A percentile compares a stretch with the other conserved stretches of the same genome.
These are phyloP conservation scores for Trichacis sp. DNA, from an alignment of 2,888 invertebrate genomes.

Conservation along the genomic window DNA sequence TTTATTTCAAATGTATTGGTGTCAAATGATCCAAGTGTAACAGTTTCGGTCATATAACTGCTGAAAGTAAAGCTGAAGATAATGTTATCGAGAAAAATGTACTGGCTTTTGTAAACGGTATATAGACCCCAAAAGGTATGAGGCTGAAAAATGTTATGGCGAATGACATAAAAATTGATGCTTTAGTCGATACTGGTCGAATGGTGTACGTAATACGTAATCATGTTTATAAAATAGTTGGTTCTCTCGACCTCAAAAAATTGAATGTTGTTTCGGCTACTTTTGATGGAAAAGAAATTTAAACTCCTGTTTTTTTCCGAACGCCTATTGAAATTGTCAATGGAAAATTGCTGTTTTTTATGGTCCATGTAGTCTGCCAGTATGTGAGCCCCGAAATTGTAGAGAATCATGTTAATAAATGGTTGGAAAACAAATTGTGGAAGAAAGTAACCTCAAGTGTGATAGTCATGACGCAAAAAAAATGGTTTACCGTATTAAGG, in stretches of 20 bases:
- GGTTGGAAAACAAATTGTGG: conserved; percentile 11
- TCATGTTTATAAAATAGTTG: conserved; percentile 8
- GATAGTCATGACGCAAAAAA: conserved; percentile 45
- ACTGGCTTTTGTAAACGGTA: background rate
- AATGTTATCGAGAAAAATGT: background rate
- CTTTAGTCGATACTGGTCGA: conserved; percentile 18
- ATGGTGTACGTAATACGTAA: conserved; percentile 16
- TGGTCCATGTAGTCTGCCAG: conserved; percentile 16
- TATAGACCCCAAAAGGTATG: background rate
- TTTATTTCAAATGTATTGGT: conserved; percentile 4
- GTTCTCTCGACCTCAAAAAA: conserved; percentile 5
- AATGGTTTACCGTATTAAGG: conserved; percentile 27
- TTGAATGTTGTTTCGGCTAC: conserved; percentile 8
- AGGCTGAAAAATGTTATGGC: background rate
- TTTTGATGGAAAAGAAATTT: too few relatives aligned
- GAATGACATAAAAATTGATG: background rate
- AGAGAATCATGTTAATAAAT: conserved; percentile 14
- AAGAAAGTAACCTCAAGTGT: conserved; percentile 38
- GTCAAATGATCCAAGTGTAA: conserved; percentile 24
- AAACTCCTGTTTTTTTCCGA: too few relatives aligned
- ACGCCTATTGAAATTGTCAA: too few relatives aligned
- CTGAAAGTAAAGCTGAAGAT: background rate
- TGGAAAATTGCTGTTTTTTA: conserved; percentile 1
- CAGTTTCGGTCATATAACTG: conserved; percentile 10
- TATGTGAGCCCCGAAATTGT: conserved; percentile 15